Conservation (phyloP, 1,140 invertebrate genomes). For the Drosophila burlai region DNA sequence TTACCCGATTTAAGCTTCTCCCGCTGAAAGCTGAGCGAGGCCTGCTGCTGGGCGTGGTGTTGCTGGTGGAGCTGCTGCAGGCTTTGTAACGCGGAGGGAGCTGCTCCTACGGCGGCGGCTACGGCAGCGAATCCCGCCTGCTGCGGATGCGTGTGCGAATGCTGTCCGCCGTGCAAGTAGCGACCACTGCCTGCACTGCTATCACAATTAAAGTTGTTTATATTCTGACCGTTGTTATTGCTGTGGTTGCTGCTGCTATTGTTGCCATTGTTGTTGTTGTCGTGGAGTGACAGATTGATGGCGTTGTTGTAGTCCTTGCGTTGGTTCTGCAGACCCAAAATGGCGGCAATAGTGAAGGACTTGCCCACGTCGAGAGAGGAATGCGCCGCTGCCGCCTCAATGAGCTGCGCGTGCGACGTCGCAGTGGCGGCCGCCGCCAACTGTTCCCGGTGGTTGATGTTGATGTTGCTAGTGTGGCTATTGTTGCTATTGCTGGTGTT, state of each 20-base stretch:
- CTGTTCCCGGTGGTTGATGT: conserved; percentile 64
- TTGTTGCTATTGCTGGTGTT: conserved; percentile 55
- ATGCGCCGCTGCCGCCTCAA: conserved; percentile 77
- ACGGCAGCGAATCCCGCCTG: conserved; percentile 67
- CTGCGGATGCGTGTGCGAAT: conserved; percentile 49
- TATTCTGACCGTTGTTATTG: conserved; percentile 56
- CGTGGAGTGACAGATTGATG: conserved; percentile 84
- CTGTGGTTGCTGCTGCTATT: conserved; percentile 45
- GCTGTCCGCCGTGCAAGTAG: conserved; percentile 56
- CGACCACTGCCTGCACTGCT: conserved; percentile 57
- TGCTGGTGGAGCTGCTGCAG: conserved; percentile 84
- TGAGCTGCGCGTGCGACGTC: conserved; percentile 78
- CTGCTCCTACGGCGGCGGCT: conserved; percentile 55
- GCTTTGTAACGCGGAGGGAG: conserved; percentile 80
- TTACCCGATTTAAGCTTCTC: conserved; percentile 82
- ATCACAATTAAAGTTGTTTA: conserved; percentile 84
- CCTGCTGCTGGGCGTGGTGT: conserved; percentile 84
- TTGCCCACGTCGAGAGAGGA: conserved; percentile 86
- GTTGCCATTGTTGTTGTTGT: conserved; percentile 47
- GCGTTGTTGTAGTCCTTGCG: conserved; percentile 84
- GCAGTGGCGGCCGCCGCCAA: conserved; percentile 63
- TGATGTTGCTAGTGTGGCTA: conserved; percentile 44
- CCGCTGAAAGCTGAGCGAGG: conserved; percentile 70
- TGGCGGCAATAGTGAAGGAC: conserved; percentile 93
- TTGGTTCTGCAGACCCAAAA: conserved; percentile 88